A percentile compares a stretch with the other conserved stretches of the same genome.
Conservation (phyloP, 2,888 invertebrate species). For the Cybosia mesomella region DNA sequence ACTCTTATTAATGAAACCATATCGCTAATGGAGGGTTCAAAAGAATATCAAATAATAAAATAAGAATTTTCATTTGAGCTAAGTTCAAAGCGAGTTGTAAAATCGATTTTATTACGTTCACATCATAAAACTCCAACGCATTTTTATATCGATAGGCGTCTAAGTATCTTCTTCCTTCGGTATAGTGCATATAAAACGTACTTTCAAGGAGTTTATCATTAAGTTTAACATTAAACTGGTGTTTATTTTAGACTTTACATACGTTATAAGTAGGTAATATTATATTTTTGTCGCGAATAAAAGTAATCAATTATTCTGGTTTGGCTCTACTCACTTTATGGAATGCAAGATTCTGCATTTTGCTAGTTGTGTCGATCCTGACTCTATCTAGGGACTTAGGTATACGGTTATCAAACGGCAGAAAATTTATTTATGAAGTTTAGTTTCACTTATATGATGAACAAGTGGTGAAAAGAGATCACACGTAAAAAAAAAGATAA, state of each 20-base stretch:
- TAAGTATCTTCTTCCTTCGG: conserved; percentile 41
- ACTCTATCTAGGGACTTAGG: too few species aligned
- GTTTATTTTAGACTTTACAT: conserved; percentile 21
- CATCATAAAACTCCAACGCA: conserved; percentile 67
- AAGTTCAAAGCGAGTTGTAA: conserved; percentile 62
- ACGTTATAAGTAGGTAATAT: neutral
- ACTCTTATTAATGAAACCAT: conserved; percentile 27
- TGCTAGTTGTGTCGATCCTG: neutral
- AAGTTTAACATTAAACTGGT: conserved; percentile 23
- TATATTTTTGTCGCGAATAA: neutral
- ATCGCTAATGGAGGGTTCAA: conserved; percentile 42
- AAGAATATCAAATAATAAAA: conserved; percentile 42
- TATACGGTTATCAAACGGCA: too few species aligned
- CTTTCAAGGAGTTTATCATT: conserved; percentile 24
- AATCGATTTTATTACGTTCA: conserved; percentile 67
- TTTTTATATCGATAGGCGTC: conserved; percentile 47
- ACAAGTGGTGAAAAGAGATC: neutral
- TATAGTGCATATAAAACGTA: conserved; percentile 40
- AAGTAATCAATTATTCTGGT: too few species aligned
- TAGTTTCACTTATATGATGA: too few species aligned
- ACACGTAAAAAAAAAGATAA: neutral
- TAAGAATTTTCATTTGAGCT: conserved; percentile 57
- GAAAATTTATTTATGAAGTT: too few species aligned
- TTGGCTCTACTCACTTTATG: neutral
- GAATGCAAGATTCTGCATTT: neutral